Base-by-base conservation (phyloP, 2,113 vertebrate genomes). In the Melanocharis versteri region DNA sequence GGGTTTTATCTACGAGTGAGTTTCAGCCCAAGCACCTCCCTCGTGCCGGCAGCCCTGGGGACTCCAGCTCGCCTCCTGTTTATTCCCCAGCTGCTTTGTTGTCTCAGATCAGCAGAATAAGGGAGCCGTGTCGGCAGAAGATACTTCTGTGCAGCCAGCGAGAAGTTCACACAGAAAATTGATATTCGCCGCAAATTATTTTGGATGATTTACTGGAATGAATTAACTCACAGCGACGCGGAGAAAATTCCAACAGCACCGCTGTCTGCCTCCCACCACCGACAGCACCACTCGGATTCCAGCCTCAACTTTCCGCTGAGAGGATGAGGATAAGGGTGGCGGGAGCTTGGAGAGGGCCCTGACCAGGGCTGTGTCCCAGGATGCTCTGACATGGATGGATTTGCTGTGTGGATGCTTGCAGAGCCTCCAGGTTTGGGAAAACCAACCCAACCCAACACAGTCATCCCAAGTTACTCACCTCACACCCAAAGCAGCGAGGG, bases 201-300 rank as follows among this genome's bases (percentile, higher is more conserved):
- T 90, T 84, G 96, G 92, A 94, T 97, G 95, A 96, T 98, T 97
- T 96, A 94, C 94, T 95, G 95, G 92, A 95, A 94, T 94, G 95
- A 95, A 97, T 97, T 97, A 97, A 96, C 95, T 95, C 50, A 7
- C 72, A 27, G 96, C 42, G 47, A 96, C 8, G 7, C 78, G 21
- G 94, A 24, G 86, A 50, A 96, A 95, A 98, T 94, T 65, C 93
- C 95, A 93, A 77, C 28, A 1, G 48, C 1, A 0, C 83, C 11
- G 79, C 56, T 6, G 40, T 2, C 82, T 85, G 80, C 73, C 53
- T 83, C 56, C 66, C 78, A 4, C 24, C 44, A 5, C 2, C 1
- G 0, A 3, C 2, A 2, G 71, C 86, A 5, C 4, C 0, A 30
- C 80, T 3, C 0, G 2, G 20, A 7, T 60, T 6, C 44, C 11